Evolutionary conservation across 2,888 invertebrate genomes (phyloP).

Genomic region (Dioctria linearis): DNA sequence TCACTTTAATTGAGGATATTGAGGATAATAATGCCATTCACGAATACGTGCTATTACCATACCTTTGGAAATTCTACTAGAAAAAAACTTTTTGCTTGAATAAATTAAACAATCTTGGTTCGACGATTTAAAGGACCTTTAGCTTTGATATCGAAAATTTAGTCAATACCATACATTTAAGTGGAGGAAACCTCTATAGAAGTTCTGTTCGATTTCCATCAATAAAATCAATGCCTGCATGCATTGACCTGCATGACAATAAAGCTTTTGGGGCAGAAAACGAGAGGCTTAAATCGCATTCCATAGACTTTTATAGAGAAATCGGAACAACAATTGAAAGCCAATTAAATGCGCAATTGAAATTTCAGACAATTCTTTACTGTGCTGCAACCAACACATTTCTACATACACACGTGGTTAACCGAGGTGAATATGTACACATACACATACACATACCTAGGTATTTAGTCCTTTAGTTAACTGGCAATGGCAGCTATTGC

Average conservation of each 20-base stretch:
- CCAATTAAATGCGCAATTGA: slow-evolving; percentile 27
- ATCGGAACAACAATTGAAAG: slow-evolving; percentile 21
- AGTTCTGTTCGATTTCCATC: background rate
- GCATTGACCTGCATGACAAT: background rate
- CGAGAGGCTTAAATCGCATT: background rate
- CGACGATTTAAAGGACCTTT: background rate
- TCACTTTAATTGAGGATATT: no score
- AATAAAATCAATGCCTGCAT: background rate
- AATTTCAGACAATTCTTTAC: slow-evolving; percentile 9
- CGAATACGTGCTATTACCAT: no score
- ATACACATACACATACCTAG: background rate
- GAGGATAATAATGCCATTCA: no score
- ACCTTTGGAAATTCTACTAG: no score
- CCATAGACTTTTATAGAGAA: background rate
- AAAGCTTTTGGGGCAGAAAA: background rate
- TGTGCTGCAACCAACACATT: background rate
- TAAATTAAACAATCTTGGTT: no score
- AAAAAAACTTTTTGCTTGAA: no score
- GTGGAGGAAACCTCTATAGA: background rate
- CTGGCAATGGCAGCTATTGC: slow-evolving; percentile 3
- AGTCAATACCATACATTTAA: background rate
- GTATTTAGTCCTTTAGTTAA: background rate
- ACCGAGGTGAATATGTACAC: no score
- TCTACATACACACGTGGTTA: background rate
- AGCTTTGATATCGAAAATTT: background rate